Evolutionary conservation across 2,888 invertebrate genomes (phyloP).

Genomic region (Drosophila paranaensis): DNA sequence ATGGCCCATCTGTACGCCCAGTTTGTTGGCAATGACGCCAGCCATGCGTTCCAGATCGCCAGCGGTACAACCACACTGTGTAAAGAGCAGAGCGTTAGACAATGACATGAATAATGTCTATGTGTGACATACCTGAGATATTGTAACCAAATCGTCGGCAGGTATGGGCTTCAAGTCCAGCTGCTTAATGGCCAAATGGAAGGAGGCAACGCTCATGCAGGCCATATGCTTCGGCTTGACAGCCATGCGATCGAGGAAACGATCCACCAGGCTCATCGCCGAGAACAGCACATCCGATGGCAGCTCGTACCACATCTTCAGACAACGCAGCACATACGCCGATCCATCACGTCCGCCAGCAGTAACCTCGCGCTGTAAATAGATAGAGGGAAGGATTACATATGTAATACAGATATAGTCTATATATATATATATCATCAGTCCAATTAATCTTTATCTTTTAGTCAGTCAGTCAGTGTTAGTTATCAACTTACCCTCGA

Average conservation of each 20-base stretch:
- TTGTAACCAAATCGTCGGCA: slow-evolving; percentile 89
- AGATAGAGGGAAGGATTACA: background rate
- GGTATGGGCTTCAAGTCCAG: slow-evolving; percentile 87
- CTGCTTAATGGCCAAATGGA: slow-evolving; percentile 92
- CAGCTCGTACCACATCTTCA: slow-evolving; percentile 94
- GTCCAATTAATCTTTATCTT: background rate
- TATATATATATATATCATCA: too few species aligned
- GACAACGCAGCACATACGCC: slow-evolving; percentile 91
- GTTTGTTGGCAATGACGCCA: slow-evolving; percentile 91
- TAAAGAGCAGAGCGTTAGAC: slow-evolving; percentile 43
- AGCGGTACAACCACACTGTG: slow-evolving; percentile 92
- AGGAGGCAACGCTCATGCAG: slow-evolving; percentile 94
- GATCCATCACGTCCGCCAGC: slow-evolving; percentile 91
- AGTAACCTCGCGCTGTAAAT: slow-evolving; percentile 88
- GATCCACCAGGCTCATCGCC: slow-evolving; percentile 92
- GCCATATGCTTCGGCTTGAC: slow-evolving; percentile 93
- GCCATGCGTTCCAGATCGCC: slow-evolving; percentile 95
- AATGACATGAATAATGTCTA: slow-evolving; percentile 60
- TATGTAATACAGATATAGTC: too few species aligned
- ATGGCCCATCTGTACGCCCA: slow-evolving; percentile 87
- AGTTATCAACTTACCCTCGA: slow-evolving; percentile 86
- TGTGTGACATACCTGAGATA: slow-evolving; percentile 84
- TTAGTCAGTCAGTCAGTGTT: background rate
- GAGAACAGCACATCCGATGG: slow-evolving; percentile 92
- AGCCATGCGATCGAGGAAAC: slow-evolving; percentile 93